Evolutionary conservation across 64 coral and sea anemone genomes (phyloP).

Genomic region (Orbicella faveolata): DNA sequence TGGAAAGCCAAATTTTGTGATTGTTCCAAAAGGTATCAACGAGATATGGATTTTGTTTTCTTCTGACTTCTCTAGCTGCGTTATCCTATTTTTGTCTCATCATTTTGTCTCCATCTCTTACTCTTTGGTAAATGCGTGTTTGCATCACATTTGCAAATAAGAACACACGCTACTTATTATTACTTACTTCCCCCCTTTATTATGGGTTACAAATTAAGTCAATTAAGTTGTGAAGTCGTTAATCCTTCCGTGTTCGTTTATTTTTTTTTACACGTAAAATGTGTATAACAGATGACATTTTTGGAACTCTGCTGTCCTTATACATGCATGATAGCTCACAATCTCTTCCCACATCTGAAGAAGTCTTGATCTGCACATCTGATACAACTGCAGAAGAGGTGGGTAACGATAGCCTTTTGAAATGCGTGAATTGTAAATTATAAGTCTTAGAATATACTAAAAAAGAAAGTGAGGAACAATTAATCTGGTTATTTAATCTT

Average conservation of each 20-base stretch:
- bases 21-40: conserved; percentile 43
- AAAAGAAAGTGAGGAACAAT: too few species aligned
- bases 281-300: conserved; percentile 18
- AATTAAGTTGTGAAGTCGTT: background rate
- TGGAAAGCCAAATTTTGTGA: conserved; percentile 50
- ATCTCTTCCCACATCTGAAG: conserved; percentile 20
- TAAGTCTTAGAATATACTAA: too few species aligned
- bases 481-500: too few species aligned
- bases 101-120: background rate
- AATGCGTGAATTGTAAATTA: too few species aligned
- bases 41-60: background rate
- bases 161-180: background rate
- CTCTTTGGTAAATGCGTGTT: background rate
- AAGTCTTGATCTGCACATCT: conserved; percentile 51
- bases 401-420: background rate
- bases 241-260: background rate
- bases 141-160: background rate
- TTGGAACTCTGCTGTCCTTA: conserved; percentile 39
- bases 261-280: background rate
- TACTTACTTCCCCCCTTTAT: background rate
- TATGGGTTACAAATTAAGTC: background rate
- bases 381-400: conserved; percentile 62
- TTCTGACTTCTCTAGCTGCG: background rate
- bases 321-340: conserved; percentile 40
- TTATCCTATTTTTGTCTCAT: background rate